Percentiles rank a stretch among this genome's conserved stretches.
Evolutionary conservation across 2,888 invertebrate genomes (phyloP).

Genomic region (Bellardia bayeri): DNA sequence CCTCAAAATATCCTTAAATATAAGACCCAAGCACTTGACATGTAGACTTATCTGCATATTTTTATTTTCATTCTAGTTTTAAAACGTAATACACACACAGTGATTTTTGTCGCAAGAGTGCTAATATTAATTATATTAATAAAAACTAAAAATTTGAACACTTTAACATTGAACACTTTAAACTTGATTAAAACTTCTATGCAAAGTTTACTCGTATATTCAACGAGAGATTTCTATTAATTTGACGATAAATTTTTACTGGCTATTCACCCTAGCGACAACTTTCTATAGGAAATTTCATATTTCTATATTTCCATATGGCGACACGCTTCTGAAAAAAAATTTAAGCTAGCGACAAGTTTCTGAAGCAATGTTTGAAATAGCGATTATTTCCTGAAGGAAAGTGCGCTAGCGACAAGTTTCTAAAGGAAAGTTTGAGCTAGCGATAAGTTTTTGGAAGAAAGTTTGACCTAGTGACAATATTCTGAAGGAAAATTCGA

Average conservation of each 20-base stretch:
- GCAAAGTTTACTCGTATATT: too few species aligned
- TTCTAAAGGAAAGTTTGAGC: background rate
- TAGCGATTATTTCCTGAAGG: too few species aligned
- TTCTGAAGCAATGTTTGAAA: too few species aligned
- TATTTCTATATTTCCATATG: too few species aligned
- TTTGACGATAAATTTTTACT: too few species aligned
- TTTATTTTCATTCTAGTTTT: constrained; percentile 17
- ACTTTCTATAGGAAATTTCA: too few species aligned
- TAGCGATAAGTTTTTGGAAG: background rate
- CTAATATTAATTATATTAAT: background rate
- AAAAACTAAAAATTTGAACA: too few species aligned
- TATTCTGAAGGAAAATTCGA: background rate
- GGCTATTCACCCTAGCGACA: too few species aligned
- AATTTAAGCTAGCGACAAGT: too few species aligned
- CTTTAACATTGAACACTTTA: background rate
- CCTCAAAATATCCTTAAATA: constrained; percentile 25
- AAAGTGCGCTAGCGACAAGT: too few species aligned
- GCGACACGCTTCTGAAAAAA: too few species aligned
- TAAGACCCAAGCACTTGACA: constrained; percentile 15
- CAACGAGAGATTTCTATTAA: too few species aligned
- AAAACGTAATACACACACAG: background rate
- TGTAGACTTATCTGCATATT: background rate
- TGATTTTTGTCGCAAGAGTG: background rate
- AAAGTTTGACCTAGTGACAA: background rate
- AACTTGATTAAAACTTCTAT: background rate